Evolutionary conservation across 2,888 invertebrate species (phyloP).

Genomic region (Volucella zonaria): DNA sequence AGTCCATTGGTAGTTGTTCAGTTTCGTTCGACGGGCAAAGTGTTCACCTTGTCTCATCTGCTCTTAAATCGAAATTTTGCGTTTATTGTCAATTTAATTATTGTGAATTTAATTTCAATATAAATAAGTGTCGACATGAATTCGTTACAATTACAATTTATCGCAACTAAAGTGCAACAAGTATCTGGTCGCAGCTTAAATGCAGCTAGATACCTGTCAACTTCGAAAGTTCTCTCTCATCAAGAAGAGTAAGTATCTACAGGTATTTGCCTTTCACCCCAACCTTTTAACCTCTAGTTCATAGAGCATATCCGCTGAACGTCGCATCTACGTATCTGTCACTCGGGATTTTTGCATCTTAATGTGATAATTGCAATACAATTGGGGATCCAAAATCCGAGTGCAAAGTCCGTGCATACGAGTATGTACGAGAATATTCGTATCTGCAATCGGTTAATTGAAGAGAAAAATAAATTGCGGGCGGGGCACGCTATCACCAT

Average conservation of each 20-base stretch:
- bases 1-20: constrained; percentile 43
- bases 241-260: constrained; percentile 75
- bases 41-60: constrained; percentile 18
- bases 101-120: constrained; percentile 19
- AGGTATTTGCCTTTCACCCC: neutral
- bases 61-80: neutral
- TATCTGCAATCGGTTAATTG: too few relatives aligned
- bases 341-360: too few relatives aligned
- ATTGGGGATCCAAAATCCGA: neutral
- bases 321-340: neutral
- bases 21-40: constrained; percentile 42
- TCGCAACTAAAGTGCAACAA: constrained; percentile 65
- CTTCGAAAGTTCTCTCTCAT: constrained; percentile 70
- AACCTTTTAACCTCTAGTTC: neutral
- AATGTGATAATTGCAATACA: neutral
- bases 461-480: too few relatives aligned
- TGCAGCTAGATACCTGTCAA: constrained; percentile 73
- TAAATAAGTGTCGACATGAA: constrained; percentile 52
- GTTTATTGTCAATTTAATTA: neutral
- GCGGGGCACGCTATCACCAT: neutral
- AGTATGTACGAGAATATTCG: too few relatives aligned
- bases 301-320: neutral
- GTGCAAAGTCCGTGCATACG: too few relatives aligned
- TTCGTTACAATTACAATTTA: constrained; percentile 68
- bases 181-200: constrained; percentile 50